These are phyloP conservation scores for Erythrocercus mccallii DNA, from an alignment of 2,113 vertebrate genomes.

Conservation along the genomic window DNA sequence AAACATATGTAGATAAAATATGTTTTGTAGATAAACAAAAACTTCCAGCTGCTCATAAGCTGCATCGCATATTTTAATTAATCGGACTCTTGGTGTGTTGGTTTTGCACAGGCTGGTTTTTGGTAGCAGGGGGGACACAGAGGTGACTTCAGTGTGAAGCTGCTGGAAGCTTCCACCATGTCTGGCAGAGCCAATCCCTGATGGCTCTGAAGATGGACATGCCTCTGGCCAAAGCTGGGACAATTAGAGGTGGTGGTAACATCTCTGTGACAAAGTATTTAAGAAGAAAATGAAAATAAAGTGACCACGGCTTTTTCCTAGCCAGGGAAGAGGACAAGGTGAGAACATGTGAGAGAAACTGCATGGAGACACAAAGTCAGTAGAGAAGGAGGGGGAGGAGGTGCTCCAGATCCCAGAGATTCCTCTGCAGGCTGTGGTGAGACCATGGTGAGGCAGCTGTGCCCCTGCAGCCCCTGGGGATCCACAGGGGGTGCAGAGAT, in stretches of 20 bases:
- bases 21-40: neutral
- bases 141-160: neutral
- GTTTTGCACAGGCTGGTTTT: neutral
- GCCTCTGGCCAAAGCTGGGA: neutral
- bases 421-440: neutral
- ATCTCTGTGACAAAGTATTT: rapidly evolving
- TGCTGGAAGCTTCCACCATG: neutral
- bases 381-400: neutral
- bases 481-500: too few species aligned
- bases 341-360: neutral
- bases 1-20: neutral
- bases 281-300: neutral
- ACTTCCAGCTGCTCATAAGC: neutral
- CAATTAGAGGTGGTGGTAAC: rapidly evolving
- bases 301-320: neutral
- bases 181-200: rapidly evolving
- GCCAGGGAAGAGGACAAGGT: neutral
- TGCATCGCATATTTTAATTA: neutral
- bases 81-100: neutral
- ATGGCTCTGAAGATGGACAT: neutral
- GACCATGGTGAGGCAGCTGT: neutral
- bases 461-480: too few species aligned
- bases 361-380: neutral
- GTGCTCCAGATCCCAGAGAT: rapidly evolving
- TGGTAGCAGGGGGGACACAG: neutral